Evolutionary conservation across 2,797 vertebrate genomes (phyloP), one percentile per base, ranked within the genome.

Genomic region (Hemibagrus guttatus): DNA sequence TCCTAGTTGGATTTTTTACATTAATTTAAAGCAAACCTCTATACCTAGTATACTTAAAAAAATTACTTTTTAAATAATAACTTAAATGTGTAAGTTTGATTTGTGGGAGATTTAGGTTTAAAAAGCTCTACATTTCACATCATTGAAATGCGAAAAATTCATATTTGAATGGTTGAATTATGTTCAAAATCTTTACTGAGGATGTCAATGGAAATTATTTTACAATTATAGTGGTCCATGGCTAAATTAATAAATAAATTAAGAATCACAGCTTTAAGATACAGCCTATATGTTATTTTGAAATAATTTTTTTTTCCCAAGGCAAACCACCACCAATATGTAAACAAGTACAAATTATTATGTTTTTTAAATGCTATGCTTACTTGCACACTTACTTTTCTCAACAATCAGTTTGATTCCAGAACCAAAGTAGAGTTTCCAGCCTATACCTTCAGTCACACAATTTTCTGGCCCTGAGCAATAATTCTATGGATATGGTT

Each of bases 361-460:
- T 21, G 23, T 8, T 63, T 63, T n/a, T 63, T 9, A n/a, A 63
- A 13, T 64, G 23, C 21, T 63, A 64, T n/a, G 28, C 4, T 66
- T 28, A 28, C 0, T 46, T 46, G 39, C 19, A n/a, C 17, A 90
- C 89, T 91, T 89, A 91, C 89, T 89, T 89, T 75, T 21, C 46
- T 90, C 71, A 12, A 91, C 74, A 23, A 17, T 82, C 75, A 91
- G 13, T 85, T 87, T 87, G 56, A 52, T 84, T 79, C 81, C 86
- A 42, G 72, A 64, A 23, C 86, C 81, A 68, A 84, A 75, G 26
- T 75, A 35, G 1, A 84, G 35, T 56, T 84, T 84, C 56, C 79
- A 61, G 19, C 35, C 35, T 81, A 46, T 85, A 84, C 31, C 7
- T 11, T 59, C 35, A 63, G 58, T 63, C 79, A 81, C 79, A 81